phyloP scores from a whole-genome alignment of 1,140 invertebrate genomes.

The Drosophila trapezifrons region DNA sequence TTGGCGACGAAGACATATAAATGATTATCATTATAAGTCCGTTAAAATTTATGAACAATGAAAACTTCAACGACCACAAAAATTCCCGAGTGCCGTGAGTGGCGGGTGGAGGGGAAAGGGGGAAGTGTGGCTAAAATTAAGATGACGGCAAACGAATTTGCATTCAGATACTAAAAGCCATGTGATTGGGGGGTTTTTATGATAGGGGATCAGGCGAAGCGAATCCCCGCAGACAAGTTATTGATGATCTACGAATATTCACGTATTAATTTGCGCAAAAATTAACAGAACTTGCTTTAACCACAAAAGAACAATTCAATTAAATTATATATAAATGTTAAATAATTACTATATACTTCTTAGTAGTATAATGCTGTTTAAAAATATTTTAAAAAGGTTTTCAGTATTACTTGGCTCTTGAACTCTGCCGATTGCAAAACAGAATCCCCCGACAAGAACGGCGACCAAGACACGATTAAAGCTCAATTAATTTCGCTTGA shows the following conservation, averaged over 20 bases:
- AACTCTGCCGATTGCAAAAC: slow-evolving; percentile 35
- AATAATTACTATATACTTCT: no score
- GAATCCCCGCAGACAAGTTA: neutral
- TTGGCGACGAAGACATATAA: slow-evolving; percentile 49
- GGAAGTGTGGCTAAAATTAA: slow-evolving; percentile 27
- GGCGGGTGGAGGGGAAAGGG: neutral
- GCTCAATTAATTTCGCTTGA: slow-evolving; percentile 66
- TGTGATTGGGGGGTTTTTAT: neutral
- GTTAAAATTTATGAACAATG: slow-evolving; percentile 78
- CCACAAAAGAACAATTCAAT: no score
- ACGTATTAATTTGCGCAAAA: neutral
- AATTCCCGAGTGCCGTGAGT: neutral
- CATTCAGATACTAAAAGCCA: slow-evolving; percentile 22
- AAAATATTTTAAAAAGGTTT: neutral
- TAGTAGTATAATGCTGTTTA: no score
- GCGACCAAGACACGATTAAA: slow-evolving; percentile 75
- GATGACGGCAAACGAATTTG: slow-evolving; percentile 27
- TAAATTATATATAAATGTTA: neutral
- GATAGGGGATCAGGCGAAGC: neutral
- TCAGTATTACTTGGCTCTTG: neutral
- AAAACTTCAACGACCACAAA: slow-evolving; percentile 54
- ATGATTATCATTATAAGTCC: slow-evolving; percentile 72
- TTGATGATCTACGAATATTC: slow-evolving; percentile 2
- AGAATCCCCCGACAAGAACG: slow-evolving; percentile 24
- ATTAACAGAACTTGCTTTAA: neutral